Evolutionary conservation across 2,113 vertebrate genomes (phyloP), one percentile per base, ranked within the genome.

Genomic region (Hyperopisus bebe): DNA sequence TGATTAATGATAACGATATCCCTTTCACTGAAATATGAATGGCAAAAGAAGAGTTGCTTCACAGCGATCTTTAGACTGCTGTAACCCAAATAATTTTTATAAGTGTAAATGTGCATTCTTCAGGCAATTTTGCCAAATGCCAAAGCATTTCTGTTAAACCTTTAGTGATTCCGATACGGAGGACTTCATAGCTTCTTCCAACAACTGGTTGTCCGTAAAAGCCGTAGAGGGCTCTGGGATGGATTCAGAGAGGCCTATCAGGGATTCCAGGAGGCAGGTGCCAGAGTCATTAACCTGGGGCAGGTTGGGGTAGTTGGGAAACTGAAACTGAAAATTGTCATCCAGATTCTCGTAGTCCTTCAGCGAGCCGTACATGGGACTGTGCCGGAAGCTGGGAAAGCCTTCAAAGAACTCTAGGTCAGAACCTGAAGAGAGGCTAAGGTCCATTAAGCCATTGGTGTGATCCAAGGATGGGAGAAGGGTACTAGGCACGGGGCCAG

Each of bases 371-470:
- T 98, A 98, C 91, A 98, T 97, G 0, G 98, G 97, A 92, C 97
- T 97, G 92, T 97, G 96, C 39, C 97, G 98, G 86, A 99, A 96
- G 92, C 97, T 98, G 0, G 98, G 97, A 92, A 99, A 97, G 3
- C 97, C 96, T 66, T 99, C 97, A 48, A 99, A 97, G 91, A 99
- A 97, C 94, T 99, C 98, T 89, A 99, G 94, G 90, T 98, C 97
- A 17, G 98, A 98, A 8, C 97, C 97, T 3, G 98, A 99, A 1
- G 97, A 97, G 85, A 98, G 96, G 93, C 98, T 99, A 92, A 98
- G 96, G 94, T 99, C 98, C 44, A 96, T 96, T 1, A 98, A 98
- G 93, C 95, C 97, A 39, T 96, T 96, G 2, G 96, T 96, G 0
- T 94, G 95, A 10, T 98, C 97, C 0, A 94, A 27, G 0, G 95